Evolutionary conservation across 2,888 invertebrate species (phyloP).

Genomic region (Malthinus flaveolus): DNA sequence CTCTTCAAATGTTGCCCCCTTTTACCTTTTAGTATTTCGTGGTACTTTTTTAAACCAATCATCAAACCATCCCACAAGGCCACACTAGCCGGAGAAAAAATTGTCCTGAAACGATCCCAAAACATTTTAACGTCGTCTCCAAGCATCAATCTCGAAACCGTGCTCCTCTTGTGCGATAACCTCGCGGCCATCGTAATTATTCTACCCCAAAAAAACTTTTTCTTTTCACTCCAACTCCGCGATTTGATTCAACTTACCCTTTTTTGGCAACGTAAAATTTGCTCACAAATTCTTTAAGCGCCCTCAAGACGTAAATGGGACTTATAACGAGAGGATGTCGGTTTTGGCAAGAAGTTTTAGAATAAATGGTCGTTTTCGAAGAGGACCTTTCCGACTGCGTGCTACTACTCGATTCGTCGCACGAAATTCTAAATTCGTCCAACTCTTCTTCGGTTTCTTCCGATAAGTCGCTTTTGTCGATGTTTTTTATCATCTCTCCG

Average conservation of each 20-base stretch:
- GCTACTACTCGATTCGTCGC: background rate
- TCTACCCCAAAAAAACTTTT: conserved; percentile 22
- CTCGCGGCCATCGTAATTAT: conserved; percentile 48
- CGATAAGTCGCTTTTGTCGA: background rate
- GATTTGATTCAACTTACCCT: conserved; percentile 36
- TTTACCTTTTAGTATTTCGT: conserved; percentile 65
- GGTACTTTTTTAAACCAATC: conserved; percentile 66
- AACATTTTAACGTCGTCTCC: conserved; percentile 64
- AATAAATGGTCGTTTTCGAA: background rate
- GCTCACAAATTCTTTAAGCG: conserved; percentile 65
- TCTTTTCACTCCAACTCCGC: background rate
- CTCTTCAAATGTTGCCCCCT: no score
- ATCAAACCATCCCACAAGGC: conserved; percentile 72
- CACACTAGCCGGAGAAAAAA: conserved; percentile 65
- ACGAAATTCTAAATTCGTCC: background rate
- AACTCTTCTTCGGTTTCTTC: background rate
- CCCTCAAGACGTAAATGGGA: conserved; percentile 66
- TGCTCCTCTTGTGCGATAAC: conserved; percentile 47
- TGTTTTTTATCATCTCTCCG: background rate
- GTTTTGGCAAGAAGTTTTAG: conserved; percentile 34
- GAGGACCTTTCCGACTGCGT: background rate
- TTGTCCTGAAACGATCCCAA: conserved; percentile 67
- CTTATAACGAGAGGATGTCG: conserved; percentile 70
- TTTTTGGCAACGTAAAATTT: conserved; percentile 47
- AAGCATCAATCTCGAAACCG: conserved; percentile 60